Evolutionary conservation across 1,140 invertebrate genomes (phyloP).

Genomic region (Drosophila micromelanica): DNA sequence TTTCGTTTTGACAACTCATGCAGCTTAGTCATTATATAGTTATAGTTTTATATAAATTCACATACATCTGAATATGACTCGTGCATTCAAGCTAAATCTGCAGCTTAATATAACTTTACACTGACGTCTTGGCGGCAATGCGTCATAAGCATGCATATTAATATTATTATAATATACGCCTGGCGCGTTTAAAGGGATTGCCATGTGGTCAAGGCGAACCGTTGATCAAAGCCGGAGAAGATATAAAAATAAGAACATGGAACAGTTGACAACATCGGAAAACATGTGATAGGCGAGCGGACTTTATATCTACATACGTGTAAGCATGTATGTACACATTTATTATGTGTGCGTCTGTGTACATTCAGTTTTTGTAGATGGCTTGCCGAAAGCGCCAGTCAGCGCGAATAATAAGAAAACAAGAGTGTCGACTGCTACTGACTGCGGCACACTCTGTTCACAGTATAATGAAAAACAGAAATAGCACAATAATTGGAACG

Average conservation of each 20-base stretch:
- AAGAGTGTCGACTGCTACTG: neutral
- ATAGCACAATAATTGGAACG: no score
- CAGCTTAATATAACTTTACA: neutral
- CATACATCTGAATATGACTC: no score
- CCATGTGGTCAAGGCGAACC: neutral
- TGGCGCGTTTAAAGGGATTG: no score
- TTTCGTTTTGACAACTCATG: neutral
- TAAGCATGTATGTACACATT: neutral
- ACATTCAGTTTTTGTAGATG: neutral
- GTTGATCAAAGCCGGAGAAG: no score
- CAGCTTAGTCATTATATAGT: neutral
- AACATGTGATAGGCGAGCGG: slow-evolving; percentile 4
- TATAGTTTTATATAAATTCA: no score
- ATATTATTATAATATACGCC: no score
- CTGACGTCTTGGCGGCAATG: neutral
- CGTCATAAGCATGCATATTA: neutral
- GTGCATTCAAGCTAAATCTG: neutral
- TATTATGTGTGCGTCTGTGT: neutral
- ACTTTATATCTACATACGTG: slow-evolving; percentile 1
- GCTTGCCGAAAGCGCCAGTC: slow-evolving; percentile 1
- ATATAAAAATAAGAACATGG: neutral
- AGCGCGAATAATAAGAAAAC: neutral
- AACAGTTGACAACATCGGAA: neutral
- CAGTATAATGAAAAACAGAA: neutral
- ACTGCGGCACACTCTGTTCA: neutral